These are phyloP conservation scores for Xiphias gladius DNA, from an alignment of 2,113 vertebrate species.

Conservation along the genomic window DNA sequence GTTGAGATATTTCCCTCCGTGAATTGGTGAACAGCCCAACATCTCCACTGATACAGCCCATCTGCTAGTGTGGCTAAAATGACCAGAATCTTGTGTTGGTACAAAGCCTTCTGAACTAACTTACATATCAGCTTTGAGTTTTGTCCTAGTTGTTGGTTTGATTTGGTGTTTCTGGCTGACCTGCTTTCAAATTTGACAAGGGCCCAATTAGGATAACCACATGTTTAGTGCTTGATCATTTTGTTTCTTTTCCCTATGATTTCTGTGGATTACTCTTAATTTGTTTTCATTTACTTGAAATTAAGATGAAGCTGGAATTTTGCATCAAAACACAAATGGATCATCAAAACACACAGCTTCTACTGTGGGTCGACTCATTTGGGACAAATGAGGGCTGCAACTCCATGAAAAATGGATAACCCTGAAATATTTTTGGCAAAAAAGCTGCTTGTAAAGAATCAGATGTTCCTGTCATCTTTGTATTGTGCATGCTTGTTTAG, in stretches of 20 bases:
- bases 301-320: neutral
- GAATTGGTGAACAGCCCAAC: too few species aligned
- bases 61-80: too few species aligned
- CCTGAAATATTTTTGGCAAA: neutral
- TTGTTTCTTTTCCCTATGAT: neutral
- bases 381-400: neutral
- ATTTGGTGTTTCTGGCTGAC: neutral
- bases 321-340: slow-evolving; percentile 6
- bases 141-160: neutral
- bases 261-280: neutral
- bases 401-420: neutral
- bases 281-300: neutral
- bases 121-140: too few species aligned
- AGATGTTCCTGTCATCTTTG: neutral
- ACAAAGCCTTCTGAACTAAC: too few species aligned
- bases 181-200: slow-evolving; percentile 1
- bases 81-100: too few species aligned
- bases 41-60: too few species aligned
- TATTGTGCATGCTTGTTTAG: neutral
- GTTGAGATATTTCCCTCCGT: too few species aligned
- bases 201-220: neutral
- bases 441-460: neutral
- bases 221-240: neutral
- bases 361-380: neutral
- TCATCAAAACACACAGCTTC: neutral